phyloP scores from a whole-genome alignment of 2,888 invertebrate genomes.

The Drosophila nr. fundita region DNA sequence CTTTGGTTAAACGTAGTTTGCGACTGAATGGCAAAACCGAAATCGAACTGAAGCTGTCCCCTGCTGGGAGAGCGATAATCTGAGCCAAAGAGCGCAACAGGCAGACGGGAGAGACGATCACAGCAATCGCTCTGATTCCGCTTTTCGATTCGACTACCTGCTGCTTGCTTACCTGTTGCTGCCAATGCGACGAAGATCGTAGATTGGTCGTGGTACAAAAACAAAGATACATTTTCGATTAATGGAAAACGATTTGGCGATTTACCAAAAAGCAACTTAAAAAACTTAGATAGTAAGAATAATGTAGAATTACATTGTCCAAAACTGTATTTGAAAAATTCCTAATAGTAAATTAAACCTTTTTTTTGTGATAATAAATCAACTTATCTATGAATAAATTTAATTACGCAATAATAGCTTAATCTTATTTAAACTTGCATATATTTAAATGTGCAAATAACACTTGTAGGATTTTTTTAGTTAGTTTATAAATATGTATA shows the following conservation, averaged over 20 bases:
- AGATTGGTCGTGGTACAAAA: conserved; percentile 9
- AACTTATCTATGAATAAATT: background rate
- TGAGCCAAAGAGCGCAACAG: conserved; percentile 20
- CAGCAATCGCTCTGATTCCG: background rate
- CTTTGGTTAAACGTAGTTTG: conserved; percentile 73
- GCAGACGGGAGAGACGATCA: conserved; percentile 12
- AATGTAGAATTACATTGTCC: background rate
- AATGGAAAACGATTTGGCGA: background rate
- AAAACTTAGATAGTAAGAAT: background rate
- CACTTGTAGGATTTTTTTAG: background rate
- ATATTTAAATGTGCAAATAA: background rate
- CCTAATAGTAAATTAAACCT: background rate
- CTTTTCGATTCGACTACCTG: conserved; percentile 18
- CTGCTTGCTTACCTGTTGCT: conserved; percentile 17
- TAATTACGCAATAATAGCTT: background rate
- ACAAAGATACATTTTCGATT: background rate
- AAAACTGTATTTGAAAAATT: background rate
- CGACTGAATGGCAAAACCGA: conserved; percentile 59
- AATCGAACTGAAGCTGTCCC: conserved; percentile 50
- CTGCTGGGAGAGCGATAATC: conserved; percentile 31
- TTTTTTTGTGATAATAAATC: background rate
- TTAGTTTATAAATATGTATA: background rate
- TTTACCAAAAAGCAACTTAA: background rate
- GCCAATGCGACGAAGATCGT: conserved; percentile 23
- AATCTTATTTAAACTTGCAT: background rate